Base-by-base conservation (phyloP, 2,797 vertebrate genomes). In the Aplochiton taeniatus region DNA sequence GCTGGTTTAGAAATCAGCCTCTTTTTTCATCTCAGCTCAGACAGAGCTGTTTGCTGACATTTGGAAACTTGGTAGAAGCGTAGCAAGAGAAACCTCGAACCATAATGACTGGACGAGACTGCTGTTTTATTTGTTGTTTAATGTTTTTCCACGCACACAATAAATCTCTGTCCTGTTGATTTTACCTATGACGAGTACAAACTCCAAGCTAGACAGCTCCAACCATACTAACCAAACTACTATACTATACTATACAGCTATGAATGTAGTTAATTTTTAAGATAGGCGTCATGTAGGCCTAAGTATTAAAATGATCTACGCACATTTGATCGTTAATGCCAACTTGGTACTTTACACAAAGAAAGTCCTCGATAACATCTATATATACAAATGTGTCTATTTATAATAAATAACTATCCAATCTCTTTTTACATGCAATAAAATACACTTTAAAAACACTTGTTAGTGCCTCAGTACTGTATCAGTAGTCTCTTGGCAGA, bases 1-100 rank as follows among this genome's bases (percentile, higher is more conserved):
- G 55, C 60, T 73, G 64, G 72, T 70, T 74, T 76, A 64, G 69
- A 83, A 79, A 84, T 79, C 78, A 55, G 63, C 65, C 72, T 81
- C 76, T 6, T 31, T 31, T 31, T 31, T 31, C 74, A 65, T 78
- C 68, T 79, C 48, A 48, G 8, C 62, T 68, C 46, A 45, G 43
- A 73, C 56, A 68, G 43, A 63, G 63, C 63, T 50, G 19, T 62
- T 74, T 64, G 74, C 66, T 63, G 72, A 75, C 68, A 75, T 74
- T 82, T 81, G 59, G 71, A 78, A 68, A 73, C 58, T 61, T 59
- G 59, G 67, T 74, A 76, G 66, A 70, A 70, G 72, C 17, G 20
- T 70, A 64, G 58, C 65, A 70, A 84, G 76, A 80, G 80, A 66
- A 44, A 74, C 11, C n/a, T 44, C 11, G 55, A 10, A 72, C 58